Conservation (phyloP, 2,888 invertebrate species). For the Agonum fuliginosum region DNA sequence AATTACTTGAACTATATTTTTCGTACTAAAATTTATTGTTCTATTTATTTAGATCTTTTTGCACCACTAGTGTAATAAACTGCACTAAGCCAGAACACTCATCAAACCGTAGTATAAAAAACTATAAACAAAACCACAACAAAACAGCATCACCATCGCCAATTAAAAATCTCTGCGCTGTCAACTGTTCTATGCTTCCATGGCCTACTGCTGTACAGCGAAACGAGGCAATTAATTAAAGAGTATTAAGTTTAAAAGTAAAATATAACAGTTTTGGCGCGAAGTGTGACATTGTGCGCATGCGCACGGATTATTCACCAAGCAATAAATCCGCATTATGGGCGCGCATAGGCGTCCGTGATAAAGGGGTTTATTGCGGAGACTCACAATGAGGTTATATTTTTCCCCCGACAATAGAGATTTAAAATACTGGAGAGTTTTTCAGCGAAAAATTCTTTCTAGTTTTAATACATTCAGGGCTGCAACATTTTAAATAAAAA, state of each 20-base stretch:
- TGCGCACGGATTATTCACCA: conserved; percentile 7
- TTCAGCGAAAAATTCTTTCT: too few species aligned
- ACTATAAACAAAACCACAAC: not conserved
- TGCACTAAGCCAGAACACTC: not conserved
- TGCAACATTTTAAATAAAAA: too few species aligned
- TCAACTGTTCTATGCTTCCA: not conserved
- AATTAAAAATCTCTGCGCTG: conserved; percentile 46
- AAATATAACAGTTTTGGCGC: conserved; percentile 30
- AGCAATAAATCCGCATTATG: conserved; percentile 52
- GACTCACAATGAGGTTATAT: conserved; percentile 37
- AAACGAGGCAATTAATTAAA: conserved; percentile 45
- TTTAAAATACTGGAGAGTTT: too few species aligned
- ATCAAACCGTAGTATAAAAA: not conserved
- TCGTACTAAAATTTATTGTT: too few species aligned
- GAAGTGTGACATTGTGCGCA: conserved; percentile 34
- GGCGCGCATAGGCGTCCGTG: conserved; percentile 29
- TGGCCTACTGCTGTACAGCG: conserved; percentile 29
- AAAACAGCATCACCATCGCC: conserved; percentile 21
- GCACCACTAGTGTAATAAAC: too few species aligned
- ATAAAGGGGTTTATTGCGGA: conserved; percentile 38
- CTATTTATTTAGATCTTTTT: too few species aligned
- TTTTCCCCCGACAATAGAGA: conserved; percentile 33
- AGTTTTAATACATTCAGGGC: too few species aligned
- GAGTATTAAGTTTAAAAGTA: conserved; percentile 48
- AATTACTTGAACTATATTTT: too few species aligned